These are phyloP conservation scores for Stigmatopora argus DNA, from an alignment of 2,113 vertebrate genomes.

Conservation along the genomic window DNA sequence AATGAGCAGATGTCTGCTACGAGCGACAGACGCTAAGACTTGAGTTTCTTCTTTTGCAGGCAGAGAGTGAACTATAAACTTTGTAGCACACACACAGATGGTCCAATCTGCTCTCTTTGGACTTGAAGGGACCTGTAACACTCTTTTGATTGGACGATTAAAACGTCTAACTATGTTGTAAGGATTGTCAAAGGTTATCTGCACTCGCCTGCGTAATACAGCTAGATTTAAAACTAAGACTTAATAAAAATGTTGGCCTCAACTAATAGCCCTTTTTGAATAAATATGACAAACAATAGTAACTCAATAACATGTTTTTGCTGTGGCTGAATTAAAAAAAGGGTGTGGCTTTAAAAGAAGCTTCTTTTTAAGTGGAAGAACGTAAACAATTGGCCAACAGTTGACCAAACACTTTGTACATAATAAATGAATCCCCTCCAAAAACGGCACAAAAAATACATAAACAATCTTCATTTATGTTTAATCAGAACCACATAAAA, in stretches of 20 bases:
- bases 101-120: background rate
- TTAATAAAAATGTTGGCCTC: background rate
- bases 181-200: constrained; percentile 10
- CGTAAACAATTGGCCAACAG: too few relatives aligned
- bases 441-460: too few relatives aligned
- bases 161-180: background rate
- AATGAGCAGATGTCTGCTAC: background rate
- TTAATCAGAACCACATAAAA: too few relatives aligned
- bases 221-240: background rate
- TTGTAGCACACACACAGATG: constrained; percentile 4
- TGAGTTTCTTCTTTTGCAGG: constrained; percentile 1
- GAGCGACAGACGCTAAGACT: background rate
- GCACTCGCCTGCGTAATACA: background rate
- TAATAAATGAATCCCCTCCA: too few relatives aligned
- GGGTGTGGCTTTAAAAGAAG: too few relatives aligned
- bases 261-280: background rate
- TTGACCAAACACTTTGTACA: too few relatives aligned
- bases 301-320: background rate
- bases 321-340: background rate
- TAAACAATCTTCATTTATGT: too few relatives aligned
- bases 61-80: constrained; percentile 2
- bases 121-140: constrained; percentile 7
- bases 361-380: too few relatives aligned
- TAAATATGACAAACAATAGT: background rate
- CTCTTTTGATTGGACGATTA: background rate